Evolutionary conservation across 2,888 invertebrate genomes (phyloP), one percentile per base, ranked within the genome.

Genomic region (Leptopilina myrica): DNA sequence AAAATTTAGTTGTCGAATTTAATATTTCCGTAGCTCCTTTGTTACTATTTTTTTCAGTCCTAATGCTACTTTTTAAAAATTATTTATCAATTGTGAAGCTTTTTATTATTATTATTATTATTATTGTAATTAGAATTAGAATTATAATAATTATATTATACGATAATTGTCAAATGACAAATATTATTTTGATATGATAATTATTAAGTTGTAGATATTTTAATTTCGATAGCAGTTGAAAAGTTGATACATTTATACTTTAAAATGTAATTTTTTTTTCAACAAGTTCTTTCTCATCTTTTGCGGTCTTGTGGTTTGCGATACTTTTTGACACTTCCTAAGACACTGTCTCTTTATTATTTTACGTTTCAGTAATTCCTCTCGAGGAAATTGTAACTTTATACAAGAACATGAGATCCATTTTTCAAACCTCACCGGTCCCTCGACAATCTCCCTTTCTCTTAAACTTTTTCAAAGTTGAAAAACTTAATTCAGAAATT

Each of bases 311-410:
- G 69, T 20, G 69, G 69, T 69, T 46, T 53, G 26, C 69, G 20
- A 69, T 59, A 59, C 49, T 20, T 69, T 65, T 69, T 53, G 49
- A 69, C 67, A 69, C 49, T 69, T 69, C 12, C 46, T 67, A 43
- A 43, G 67, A 15, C 5, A n/a, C 59, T 59, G 59, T 59, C 49
- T 69, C 49, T 69, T 53, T 69, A 67, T 69, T 69, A 69, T 46
- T 53, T 49, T 53, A 49, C 49, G 69, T 69, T 46, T 69, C 53
- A 69, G 49, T 67, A 20, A 49, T 67, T 67, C 20, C 15, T 67
- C 49, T 53, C 53, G 49, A 53, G 12, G 9, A 69, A 69, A 53
- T 53, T 53, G 26, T 9, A 33, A 26, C 53, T 69, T 69, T 53
- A 53, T 43, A 20, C 49, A 7, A 53, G 26, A 53, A 49, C 14